Evolutionary conservation across 2,797 vertebrate species (phyloP), one percentile per base, ranked within the genome.

Genomic region (Tamandua tetradactyla): DNA sequence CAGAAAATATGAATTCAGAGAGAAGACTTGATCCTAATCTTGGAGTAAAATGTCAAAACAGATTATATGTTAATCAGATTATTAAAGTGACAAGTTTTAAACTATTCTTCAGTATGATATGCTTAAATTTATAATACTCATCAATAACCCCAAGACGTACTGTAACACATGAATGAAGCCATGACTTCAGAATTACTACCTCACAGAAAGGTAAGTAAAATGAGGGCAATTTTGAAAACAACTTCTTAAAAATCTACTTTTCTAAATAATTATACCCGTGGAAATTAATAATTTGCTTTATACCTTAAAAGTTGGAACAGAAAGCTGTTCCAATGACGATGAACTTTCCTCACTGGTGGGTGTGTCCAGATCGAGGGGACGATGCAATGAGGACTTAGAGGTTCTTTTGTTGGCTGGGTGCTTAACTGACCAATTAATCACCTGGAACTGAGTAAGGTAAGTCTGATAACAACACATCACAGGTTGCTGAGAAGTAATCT

Each of bases 321-420:
- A 99, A 27, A 99, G 98, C 49, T 99, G 99, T 93, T 99, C 99
- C 97, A 99, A 99, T n/a, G 99, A 99, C 47, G 98, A 97, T 0
- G 99, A 99, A 97, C 99, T 99, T 97, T 99, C 99, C 97, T 99
- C 99, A n/a, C 99, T 99, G 1, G 99, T 99, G 42, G 99, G 99
- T 0, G 99, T 99, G 97, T 99, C 99, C 42, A 99, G 98, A 87
- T 99, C 99, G 74, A 99, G 98, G 32, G 99, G 99, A 1, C 99
- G 99, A 96, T 99, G 99, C 61, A 99, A 96, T 0, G 99, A 99
- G 61, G 99, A 99, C 95, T 99, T 99, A 14, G 99, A 99, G 23
- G 99, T 99, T 97, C 99, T 99, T 98, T 99, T 99, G 97, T 99
- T 99, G 96, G 99, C 98, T 22, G 99, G 99, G 93, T 99, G 99